These are phyloP conservation scores for Fulica atra DNA, from an alignment of 2,113 vertebrate species.

Conservation along the genomic window DNA sequence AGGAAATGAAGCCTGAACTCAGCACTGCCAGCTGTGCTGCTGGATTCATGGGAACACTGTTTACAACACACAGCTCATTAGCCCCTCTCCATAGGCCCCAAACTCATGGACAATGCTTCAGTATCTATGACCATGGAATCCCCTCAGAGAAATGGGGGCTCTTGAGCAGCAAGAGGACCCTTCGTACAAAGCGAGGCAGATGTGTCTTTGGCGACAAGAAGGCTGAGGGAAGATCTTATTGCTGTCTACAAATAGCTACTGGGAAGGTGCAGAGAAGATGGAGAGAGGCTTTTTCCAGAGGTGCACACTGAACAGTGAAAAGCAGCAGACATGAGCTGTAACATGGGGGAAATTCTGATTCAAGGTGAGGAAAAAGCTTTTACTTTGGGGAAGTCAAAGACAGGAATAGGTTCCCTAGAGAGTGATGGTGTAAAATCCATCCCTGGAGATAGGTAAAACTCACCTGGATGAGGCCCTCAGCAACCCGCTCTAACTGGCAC, in stretches of 20 bases:
- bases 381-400: not conserved
- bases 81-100: not conserved
- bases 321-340: not conserved
- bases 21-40: not conserved
- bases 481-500: not conserved
- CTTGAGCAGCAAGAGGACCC: not conserved
- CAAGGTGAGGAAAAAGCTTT: not conserved
- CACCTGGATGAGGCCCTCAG: not conserved
- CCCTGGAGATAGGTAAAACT: not conserved
- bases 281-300: not conserved
- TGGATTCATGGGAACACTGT: not conserved
- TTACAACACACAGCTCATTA: conserved; percentile 17
- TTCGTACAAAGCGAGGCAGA: not conserved
- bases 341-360: not conserved
- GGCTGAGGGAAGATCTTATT: not conserved
- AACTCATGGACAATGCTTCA: rapidly evolving
- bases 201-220: not conserved
- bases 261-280: not conserved
- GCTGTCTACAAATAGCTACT: not conserved
- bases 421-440: not conserved
- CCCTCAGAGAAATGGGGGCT: not conserved
- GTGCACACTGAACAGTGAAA: not conserved
- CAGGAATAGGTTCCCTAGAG: not conserved
- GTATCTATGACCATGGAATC: not conserved
- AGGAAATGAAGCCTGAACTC: not conserved